These are phyloP conservation scores for Xanthostigma xanthostigma DNA, from an alignment of 2,888 invertebrate species.

Conservation along the genomic window DNA sequence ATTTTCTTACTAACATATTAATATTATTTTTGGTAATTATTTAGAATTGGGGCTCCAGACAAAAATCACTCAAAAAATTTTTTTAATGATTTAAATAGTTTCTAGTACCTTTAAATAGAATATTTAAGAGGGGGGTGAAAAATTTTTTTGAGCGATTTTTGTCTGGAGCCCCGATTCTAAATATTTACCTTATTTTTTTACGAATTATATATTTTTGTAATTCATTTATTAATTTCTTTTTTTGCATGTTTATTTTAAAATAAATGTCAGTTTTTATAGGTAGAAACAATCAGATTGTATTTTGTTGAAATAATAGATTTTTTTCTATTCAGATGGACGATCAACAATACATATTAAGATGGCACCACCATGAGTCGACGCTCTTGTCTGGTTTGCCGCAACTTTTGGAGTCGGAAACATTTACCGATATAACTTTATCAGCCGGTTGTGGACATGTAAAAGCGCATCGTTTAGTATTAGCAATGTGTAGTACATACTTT, in stretches of 20 bases:
- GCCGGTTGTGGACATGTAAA: constrained; percentile 71
- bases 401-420: constrained; percentile 61
- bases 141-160: too few species aligned
- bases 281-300: neutral
- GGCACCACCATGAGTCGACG: constrained; percentile 28
- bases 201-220: neutral
- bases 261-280: neutral
- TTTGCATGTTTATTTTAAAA: neutral
- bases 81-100: too few species aligned
- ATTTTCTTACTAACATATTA: too few species aligned
- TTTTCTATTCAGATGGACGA: constrained; percentile 7
- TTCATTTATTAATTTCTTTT: neutral
- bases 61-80: too few species aligned
- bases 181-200: neutral
- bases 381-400: constrained; percentile 63
- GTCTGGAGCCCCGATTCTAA: too few species aligned
- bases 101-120: too few species aligned
- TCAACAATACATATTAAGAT: constrained; percentile 26
- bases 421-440: constrained; percentile 76
- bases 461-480: constrained; percentile 74
- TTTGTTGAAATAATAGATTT: neutral
- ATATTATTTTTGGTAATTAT: neutral
- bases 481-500: constrained; percentile 83
- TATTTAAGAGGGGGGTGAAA: too few species aligned
- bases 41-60: too few species aligned